Evolutionary conservation across 2,888 invertebrate species (phyloP), one percentile per base, ranked within the genome.

Genomic region (Andrena bucephala): DNA sequence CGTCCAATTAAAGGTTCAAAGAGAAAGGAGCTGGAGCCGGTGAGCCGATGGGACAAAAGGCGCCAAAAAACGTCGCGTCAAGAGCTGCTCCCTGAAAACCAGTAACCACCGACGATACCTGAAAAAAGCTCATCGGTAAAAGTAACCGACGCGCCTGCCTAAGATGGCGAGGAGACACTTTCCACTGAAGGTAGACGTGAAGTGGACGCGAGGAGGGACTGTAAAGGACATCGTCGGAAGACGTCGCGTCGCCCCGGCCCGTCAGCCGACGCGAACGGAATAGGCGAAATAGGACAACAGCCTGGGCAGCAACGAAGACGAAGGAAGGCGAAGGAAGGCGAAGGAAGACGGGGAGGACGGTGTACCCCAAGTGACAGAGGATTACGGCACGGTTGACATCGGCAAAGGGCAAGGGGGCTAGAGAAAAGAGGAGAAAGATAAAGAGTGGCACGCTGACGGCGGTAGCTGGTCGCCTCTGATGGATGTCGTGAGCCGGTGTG

Each of bases 391-490:
- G 84, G 77, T 83, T 84, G 84, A 84, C 84, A 77, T 79, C 79
- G 80, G 76, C 70, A 79, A 77, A 83, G 80, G 84, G 83, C 62
- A 73, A 65, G 72, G 74, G 77, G 60, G 66, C 65, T 74, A 59
- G 73, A 82, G 79, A 81, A 78, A 84, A 66, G 57, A 57, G 77
- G 57, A 73, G 84, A 84, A 80, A 83, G 83, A 89, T 83, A 85
- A 88, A 87, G 77, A 84, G 76, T 86, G 85, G 79, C 85, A 87
- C 80, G 86, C 85, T 87, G 83, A 91, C 88, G 85, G 84, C 90
- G 90, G 91, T 90, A 89, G 85, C 85, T 89, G 87, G 86, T 89
- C 88, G 90, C 89, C 91, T 90, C 93, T 93, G 93, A 93, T 93
- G 93, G 93, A 93, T 93, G 93, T 93, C 90, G 91, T 89, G 89